Conservation (phyloP, 2,888 invertebrate species). For the Polylopha cassiicola region DNA sequence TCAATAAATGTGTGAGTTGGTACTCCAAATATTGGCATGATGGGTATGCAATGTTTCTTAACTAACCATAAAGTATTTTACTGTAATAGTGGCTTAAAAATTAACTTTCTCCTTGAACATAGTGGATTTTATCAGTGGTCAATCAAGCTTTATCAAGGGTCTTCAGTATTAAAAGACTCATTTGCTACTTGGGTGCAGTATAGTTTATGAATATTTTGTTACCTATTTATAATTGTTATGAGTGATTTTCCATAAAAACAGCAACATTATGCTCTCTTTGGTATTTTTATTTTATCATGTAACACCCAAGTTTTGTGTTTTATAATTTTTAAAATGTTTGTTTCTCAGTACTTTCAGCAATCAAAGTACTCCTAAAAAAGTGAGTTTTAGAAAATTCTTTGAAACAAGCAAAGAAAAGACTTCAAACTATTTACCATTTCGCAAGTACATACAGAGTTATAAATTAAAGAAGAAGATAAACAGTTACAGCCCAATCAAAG, state of each 20-base stretch:
- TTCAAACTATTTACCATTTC: slow-evolving; percentile 82
- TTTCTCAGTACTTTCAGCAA: slow-evolving; percentile 53
- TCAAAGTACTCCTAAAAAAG: slow-evolving; percentile 69
- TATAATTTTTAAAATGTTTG: slow-evolving; percentile 9
- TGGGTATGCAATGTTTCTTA: slow-evolving; percentile 35
- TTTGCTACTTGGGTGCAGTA: no score
- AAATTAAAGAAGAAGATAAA: slow-evolving; percentile 58
- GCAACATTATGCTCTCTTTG: no score
- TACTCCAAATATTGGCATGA: slow-evolving; percentile 57
- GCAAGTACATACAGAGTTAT: slow-evolving; percentile 63
- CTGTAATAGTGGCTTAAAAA: slow-evolving; percentile 33
- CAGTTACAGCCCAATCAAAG: slow-evolving; percentile 60
- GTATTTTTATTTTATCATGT: not conserved
- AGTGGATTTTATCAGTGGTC: no score
- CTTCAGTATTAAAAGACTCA: no score
- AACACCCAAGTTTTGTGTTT: not conserved
- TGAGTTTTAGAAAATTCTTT: slow-evolving; percentile 65
- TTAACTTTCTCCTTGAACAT: slow-evolving; percentile 26
- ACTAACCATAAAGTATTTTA: slow-evolving; percentile 25
- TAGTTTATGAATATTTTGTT: no score
- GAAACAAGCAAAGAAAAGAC: slow-evolving; percentile 67
- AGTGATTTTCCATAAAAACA: no score
- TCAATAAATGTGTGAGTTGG: slow-evolving; percentile 70
- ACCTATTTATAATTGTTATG: no score
- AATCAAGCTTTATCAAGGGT: no score